phyloP scores from a whole-genome alignment of 1,140 invertebrate genomes.

The Drosophila carrolli region DNA sequence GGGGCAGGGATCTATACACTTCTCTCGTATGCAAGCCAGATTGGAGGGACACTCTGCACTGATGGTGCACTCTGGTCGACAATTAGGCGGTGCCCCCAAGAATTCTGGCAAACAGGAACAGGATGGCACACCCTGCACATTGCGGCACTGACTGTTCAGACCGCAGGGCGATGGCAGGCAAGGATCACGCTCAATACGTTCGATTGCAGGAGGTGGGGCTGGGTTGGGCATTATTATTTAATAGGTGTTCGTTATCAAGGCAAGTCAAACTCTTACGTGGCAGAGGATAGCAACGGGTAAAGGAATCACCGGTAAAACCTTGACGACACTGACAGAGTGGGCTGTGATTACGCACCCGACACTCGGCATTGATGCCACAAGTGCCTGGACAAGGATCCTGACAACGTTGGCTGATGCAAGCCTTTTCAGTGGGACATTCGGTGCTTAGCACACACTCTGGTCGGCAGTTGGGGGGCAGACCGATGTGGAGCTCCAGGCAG shows the following conservation, averaged over 20 bases:
- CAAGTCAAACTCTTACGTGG: conserved; percentile 85
- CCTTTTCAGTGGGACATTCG: conserved; percentile 88
- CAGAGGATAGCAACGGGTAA: conserved; percentile 87
- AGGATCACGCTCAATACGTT: conserved; percentile 86
- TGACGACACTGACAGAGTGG: conserved; percentile 88
- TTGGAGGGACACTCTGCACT: conserved; percentile 92
- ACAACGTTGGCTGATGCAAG: conserved; percentile 90
- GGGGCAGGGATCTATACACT: conserved; percentile 93
- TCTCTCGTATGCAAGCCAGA: conserved; percentile 92
- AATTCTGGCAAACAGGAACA: conserved; percentile 92
- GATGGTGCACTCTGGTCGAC: conserved; percentile 93
- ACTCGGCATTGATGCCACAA: conserved; percentile 89
- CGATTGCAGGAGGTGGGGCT: conserved; percentile 72
- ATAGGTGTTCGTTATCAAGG: background rate
- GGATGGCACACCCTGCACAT: conserved; percentile 89
- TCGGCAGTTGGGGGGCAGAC: conserved; percentile 88
- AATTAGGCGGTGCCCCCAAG: conserved; percentile 90
- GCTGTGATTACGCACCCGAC: conserved; percentile 89
- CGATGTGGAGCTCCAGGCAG: conserved; percentile 87
- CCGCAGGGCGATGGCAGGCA: conserved; percentile 90
- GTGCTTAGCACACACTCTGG: conserved; percentile 88
- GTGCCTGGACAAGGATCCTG: conserved; percentile 88
- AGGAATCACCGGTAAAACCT: conserved; percentile 89
- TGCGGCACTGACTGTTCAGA: conserved; percentile 91
- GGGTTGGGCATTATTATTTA: background rate